Evolutionary conservation across 2,888 invertebrate species (phyloP).

Genomic region (Eristalinus aeneus): DNA sequence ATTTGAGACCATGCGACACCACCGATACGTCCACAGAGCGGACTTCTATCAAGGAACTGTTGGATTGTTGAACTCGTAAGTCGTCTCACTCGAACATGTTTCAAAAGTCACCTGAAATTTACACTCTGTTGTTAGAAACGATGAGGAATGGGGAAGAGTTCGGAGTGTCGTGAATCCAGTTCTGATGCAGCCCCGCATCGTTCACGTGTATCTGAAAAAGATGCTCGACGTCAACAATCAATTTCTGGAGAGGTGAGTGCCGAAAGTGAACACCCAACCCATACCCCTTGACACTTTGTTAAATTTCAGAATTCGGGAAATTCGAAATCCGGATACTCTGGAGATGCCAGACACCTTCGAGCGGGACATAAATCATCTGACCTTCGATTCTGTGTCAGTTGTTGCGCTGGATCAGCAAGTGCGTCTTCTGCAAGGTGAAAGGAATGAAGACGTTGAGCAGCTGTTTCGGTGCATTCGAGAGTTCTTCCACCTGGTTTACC

Average conservation of each 20-base stretch:
- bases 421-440: slow-evolving; percentile 72
- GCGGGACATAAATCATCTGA: slow-evolving; percentile 82
- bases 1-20: slow-evolving; percentile 78
- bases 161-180: slow-evolving; percentile 85
- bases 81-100: not conserved
- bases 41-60: slow-evolving; percentile 71
- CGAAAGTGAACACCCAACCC: not conserved
- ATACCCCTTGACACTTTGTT: slow-evolving; percentile 73
- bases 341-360: slow-evolving; percentile 81
- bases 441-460: slow-evolving; percentile 61
- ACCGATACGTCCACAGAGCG: slow-evolving; percentile 75
- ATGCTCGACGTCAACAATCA: slow-evolving; percentile 80
- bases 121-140: slow-evolving; percentile 81
- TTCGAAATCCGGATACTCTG: slow-evolving; percentile 73
- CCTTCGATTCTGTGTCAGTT: slow-evolving; percentile 82
- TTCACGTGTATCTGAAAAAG: slow-evolving; percentile 81
- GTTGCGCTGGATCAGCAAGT: slow-evolving; percentile 79
- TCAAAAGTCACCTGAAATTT: too few relatives aligned
- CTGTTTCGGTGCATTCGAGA: slow-evolving; percentile 55
- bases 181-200: slow-evolving; percentile 83
- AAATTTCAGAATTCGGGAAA: slow-evolving; percentile 76
- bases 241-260: slow-evolving; percentile 58
- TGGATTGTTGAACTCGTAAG: slow-evolving; percentile 73
- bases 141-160: slow-evolving; percentile 84
- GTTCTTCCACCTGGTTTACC: slow-evolving; percentile 59